A percentile compares a stretch with the other conserved stretches of the same genome.
Conservation (phyloP, 2,797 vertebrate species). For the Crocidura indochinensis region DNA sequence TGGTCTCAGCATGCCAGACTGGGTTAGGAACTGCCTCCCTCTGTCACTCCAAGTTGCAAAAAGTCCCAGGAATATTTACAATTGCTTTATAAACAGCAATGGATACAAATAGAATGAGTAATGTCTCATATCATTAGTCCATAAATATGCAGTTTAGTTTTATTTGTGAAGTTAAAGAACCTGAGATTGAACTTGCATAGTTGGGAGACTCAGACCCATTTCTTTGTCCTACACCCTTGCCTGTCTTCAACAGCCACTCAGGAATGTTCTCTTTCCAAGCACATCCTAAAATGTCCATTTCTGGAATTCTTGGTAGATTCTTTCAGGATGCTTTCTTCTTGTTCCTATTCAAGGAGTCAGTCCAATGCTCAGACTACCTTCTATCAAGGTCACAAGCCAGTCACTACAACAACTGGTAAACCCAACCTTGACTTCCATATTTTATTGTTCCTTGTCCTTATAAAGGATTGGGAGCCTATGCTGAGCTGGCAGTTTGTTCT, state of each 20-base stretch:
- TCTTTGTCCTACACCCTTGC: not conserved
- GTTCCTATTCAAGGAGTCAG: not conserved
- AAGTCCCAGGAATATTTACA: conserved; percentile 75
- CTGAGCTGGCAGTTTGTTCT: not conserved
- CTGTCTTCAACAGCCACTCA: not conserved
- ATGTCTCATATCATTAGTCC: conserved; percentile 81
- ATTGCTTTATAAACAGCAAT: conserved; percentile 78
- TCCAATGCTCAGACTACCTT: too few species aligned
- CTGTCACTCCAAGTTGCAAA: conserved; percentile 37
- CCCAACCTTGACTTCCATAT: not conserved
- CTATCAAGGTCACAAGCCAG: accelerated
- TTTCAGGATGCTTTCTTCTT: not conserved
- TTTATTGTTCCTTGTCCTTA: not conserved
- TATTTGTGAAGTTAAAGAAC: conserved; percentile 83
- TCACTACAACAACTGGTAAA: not conserved
- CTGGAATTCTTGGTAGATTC: not conserved
- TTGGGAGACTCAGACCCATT: not conserved
- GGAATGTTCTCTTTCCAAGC: not conserved
- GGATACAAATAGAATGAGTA: conserved; percentile 74
- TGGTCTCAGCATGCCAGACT: not conserved
- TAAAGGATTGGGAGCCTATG: not conserved
- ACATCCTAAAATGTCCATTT: not conserved
- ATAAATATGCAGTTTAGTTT: conserved; percentile 82
- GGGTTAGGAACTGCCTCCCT: not conserved
- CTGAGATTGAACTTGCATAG: conserved; percentile 65